Percentiles rank a stretch among this genome's conserved stretches.
Evolutionary conservation across 2,888 invertebrate species (phyloP).

Genomic region (Tholera decimalis): DNA sequence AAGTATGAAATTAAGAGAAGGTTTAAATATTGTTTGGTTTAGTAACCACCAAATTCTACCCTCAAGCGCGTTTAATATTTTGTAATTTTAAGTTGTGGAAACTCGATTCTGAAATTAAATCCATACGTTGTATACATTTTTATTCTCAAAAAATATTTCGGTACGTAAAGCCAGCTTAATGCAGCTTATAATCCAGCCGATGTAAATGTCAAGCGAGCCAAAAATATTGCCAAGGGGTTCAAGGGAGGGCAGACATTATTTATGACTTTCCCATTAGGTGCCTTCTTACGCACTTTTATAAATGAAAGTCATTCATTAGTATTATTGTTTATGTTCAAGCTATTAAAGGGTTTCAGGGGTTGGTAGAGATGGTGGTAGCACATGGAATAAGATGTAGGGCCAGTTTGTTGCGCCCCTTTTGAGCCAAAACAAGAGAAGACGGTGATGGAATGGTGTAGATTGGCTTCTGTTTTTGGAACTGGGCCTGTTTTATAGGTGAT

Average conservation of each 20-base stretch:
- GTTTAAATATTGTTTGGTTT: neutral
- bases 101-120: neutral
- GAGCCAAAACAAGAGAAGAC: neutral
- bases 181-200: slow-evolving; percentile 35
- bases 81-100: too few relatives aligned
- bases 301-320: slow-evolving; percentile 55
- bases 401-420: neutral
- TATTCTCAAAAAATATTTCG: neutral
- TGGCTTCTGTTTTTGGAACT: neutral
- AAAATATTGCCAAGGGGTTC: slow-evolving; percentile 54
- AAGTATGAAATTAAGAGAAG: neutral
- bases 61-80: too few relatives aligned
- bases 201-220: slow-evolving; percentile 44
- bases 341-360: neutral
- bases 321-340: slow-evolving; percentile 50
- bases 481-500: too few relatives aligned
- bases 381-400: neutral
- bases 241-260: slow-evolving; percentile 44
- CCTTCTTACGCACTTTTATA: slow-evolving; percentile 60
- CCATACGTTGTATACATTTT: neutral
- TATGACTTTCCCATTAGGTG: slow-evolving; percentile 53
- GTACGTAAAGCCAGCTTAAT: slow-evolving; percentile 18
- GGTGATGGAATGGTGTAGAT: neutral
- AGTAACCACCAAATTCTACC: too few relatives aligned
- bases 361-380: neutral